Evolutionary conservation across 2,888 invertebrate genomes (phyloP).

Genomic region (Athalia circularis): DNA sequence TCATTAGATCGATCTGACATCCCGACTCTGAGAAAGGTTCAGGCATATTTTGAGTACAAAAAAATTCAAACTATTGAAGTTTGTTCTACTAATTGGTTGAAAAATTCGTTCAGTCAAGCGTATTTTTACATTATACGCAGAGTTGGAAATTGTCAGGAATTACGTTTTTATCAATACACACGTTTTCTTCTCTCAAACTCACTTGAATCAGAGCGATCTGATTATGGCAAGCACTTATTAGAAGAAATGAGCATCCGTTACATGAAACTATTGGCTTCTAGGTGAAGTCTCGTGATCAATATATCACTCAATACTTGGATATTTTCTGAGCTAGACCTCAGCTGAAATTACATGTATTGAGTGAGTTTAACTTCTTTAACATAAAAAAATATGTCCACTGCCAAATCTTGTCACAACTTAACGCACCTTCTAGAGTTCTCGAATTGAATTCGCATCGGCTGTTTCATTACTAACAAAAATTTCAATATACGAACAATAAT

Average conservation of each 20-base stretch:
- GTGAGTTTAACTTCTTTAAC: conserved; percentile 13
- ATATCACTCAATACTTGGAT: too few relatives aligned
- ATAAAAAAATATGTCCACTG: conserved; percentile 64
- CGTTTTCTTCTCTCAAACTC: neutral
- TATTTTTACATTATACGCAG: neutral
- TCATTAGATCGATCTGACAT: conserved; percentile 57
- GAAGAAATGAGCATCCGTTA: too few relatives aligned
- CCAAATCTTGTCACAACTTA: conserved; percentile 74
- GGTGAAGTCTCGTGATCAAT: conserved; percentile 63
- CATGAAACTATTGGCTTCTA: conserved; percentile 72
- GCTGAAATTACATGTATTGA: neutral
- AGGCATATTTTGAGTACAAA: neutral
- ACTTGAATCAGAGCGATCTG: conserved; percentile 44
- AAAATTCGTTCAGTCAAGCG: neutral
- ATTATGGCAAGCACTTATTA: conserved; percentile 51
- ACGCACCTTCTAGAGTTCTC: conserved; percentile 75
- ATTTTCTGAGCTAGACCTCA: conserved; percentile 69
- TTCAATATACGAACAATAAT: conserved; percentile 8
- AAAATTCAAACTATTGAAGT: neutral
- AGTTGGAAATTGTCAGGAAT: neutral
- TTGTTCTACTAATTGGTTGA: neutral
- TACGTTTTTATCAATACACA: conserved; percentile 3
- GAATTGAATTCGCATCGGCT: conserved; percentile 50
- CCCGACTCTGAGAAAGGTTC: conserved; percentile 55
- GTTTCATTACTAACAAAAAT: conserved; percentile 35